Percentiles rank a stretch among this genome's conserved stretches.
Evolutionary conservation across 1,140 invertebrate species (phyloP).

Genomic region (Gryon sp.): DNA sequence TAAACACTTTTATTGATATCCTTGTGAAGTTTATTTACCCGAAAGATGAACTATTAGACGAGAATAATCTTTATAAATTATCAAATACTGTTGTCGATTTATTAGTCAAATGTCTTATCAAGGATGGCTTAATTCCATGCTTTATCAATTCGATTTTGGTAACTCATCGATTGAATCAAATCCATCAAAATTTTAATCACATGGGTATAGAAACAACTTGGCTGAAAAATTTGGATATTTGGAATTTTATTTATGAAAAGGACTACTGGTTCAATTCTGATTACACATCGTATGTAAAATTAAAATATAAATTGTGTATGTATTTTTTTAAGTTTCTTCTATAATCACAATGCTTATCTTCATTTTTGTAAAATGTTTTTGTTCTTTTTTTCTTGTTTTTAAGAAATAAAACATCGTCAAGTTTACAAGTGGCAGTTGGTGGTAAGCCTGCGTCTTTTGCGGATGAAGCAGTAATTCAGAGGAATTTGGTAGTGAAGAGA

Average conservation of each 20-base stretch:
- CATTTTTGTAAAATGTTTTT: no score
- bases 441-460: slow-evolving; percentile 18
- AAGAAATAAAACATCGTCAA: slow-evolving; percentile 48
- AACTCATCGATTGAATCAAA: slow-evolving; percentile 63
- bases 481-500: background rate
- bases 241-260: slow-evolving; percentile 66
- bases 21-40: slow-evolving; percentile 20
- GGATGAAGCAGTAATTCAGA: slow-evolving; percentile 16
- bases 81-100: slow-evolving; percentile 51
- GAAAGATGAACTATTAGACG: slow-evolving; percentile 28
- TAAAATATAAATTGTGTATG: no score
- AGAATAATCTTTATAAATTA: no score
- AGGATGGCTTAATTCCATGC: slow-evolving; percentile 58
- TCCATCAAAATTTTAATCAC: slow-evolving; percentile 60
- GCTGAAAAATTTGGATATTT: slow-evolving; percentile 41
- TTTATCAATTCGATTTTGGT: slow-evolving; percentile 66
- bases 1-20: slow-evolving; percentile 59
- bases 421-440: slow-evolving; percentile 45
- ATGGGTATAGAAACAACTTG: slow-evolving; percentile 57
- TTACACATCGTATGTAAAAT: slow-evolving; percentile 58
- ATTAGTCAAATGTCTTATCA: slow-evolving; percentile 57
- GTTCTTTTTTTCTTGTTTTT: slow-evolving; percentile 25
- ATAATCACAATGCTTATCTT: no score
- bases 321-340: no score
- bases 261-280: slow-evolving; percentile 60